These are phyloP conservation scores for Scrobipalpa atriplicella DNA, from an alignment of 2,888 invertebrate species.

Conservation along the genomic window DNA sequence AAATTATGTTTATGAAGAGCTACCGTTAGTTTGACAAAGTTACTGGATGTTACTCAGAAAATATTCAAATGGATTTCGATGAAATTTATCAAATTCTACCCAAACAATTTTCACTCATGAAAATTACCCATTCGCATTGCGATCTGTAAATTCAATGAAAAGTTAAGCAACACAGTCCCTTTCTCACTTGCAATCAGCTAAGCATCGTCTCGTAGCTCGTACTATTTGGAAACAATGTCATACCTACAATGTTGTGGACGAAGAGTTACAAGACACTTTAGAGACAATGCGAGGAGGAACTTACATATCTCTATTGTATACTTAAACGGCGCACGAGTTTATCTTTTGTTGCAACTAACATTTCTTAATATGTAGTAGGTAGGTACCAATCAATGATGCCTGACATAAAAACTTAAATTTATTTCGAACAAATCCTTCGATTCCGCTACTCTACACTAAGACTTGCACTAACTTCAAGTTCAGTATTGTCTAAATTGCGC, in stretches of 20 bases:
- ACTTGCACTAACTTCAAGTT: no score
- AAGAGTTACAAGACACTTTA: slow-evolving; percentile 2
- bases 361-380: no score
- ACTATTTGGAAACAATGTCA: not conserved
- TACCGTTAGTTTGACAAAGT: not conserved
- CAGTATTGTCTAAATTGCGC: no score
- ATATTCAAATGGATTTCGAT: not conserved
- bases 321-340: not conserved
- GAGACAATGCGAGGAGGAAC: slow-evolving; percentile 7
- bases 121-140: no score
- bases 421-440: no score
- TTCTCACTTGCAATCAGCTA: not conserved
- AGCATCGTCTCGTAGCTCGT: not conserved
- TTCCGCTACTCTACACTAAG: no score
- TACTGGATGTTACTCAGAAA: not conserved
- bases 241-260: slow-evolving; percentile 8
- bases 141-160: no score
- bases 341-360: not conserved
- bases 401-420: no score
- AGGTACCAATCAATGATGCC: no score
- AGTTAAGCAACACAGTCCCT: not conserved
- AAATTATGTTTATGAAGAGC: not conserved
- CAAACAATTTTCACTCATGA: no score
- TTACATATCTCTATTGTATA: slow-evolving; percentile 21
- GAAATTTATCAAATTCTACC: not conserved